phyloP scores from a whole-genome alignment of 2,113 vertebrate species.

The Cricetomys ansorgei region DNA sequence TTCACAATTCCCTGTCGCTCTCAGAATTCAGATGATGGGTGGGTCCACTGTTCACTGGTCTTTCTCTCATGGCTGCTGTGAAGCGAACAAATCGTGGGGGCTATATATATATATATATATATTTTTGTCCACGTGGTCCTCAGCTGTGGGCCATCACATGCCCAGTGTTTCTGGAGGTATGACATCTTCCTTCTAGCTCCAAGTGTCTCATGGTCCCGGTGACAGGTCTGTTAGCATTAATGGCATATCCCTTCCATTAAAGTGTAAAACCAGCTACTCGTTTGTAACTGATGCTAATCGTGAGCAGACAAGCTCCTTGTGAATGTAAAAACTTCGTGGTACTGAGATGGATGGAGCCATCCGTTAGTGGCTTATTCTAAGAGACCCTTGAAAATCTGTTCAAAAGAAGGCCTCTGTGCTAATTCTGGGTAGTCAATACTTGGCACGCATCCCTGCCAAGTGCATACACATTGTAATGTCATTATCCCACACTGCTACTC shows the following conservation, averaged over 20 bases:
- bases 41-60: rapidly evolving
- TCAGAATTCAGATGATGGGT: neutral
- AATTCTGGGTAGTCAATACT: slow-evolving; percentile 25
- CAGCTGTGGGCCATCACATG: rapidly evolving
- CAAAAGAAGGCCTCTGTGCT: neutral
- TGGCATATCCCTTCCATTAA: neutral
- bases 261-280: neutral
- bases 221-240: neutral
- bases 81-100: neutral
- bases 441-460: slow-evolving; percentile 8
- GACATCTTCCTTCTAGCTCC: too few relatives aligned
- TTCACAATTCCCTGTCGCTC: neutral
- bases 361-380: neutral
- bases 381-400: neutral
- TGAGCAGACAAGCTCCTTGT: neutral
- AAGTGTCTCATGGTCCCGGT: neutral
- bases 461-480: neutral
- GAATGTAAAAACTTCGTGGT: slow-evolving; percentile 18
- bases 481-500: neutral
- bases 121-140: too few relatives aligned
- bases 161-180: rapidly evolving
- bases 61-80: neutral
- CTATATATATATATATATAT: rapidly evolving
- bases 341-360: neutral
- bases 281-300: neutral